Base-by-base conservation (phyloP, 2,113 vertebrate genomes). In the Vulpes lagopus region DNA sequence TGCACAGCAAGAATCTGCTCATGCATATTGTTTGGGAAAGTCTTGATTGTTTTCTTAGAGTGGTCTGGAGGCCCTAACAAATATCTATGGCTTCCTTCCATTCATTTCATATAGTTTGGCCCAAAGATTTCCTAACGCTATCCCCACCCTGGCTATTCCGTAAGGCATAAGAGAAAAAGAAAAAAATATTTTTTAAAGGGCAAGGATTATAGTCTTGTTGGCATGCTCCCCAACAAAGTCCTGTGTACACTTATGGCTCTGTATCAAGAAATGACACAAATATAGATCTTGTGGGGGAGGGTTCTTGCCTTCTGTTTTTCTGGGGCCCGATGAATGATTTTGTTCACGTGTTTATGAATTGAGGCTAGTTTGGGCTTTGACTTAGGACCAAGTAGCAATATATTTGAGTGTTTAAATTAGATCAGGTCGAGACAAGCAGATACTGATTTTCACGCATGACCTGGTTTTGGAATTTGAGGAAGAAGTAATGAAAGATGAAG, bases 81-180 rank as follows among this genome's bases (percentile, higher is more conserved):
- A 94, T 94, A 59, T 51, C 32, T 79, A 59, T 1, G 25, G 51
- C 91, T 98, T 97, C 96, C 96, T 97, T 86, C 97, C 87, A 97
- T 96, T 98, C 89, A 97, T 79, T 95, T 85, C 32, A 30, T 38
- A 15, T 82, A 81, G 93, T 97, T 96, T 89, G 43, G 71, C 49
- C 35, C 38, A 76, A 96, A 96, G 88, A 91, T 95, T 96, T 98
- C 93, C 79, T 55, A 97, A 96, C 93, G 93, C 83, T 43, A 6
- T 83, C 73, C 59, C 94, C 91, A 94, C 97, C 93, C 97, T 83
- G 17, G 17, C 62, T 87, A 86, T 89, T 97, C 85, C 89, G 88
- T 85, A 57, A 81, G 85, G 88, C 73, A 32, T 51, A 86, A 97
- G 81, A 92, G 80, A 96, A 89, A 95, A 97, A 92, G 83, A 73